These are phyloP conservation scores for Elysia chlorotica DNA, from an alignment of 1,140 invertebrate species.

Conservation along the genomic window DNA sequence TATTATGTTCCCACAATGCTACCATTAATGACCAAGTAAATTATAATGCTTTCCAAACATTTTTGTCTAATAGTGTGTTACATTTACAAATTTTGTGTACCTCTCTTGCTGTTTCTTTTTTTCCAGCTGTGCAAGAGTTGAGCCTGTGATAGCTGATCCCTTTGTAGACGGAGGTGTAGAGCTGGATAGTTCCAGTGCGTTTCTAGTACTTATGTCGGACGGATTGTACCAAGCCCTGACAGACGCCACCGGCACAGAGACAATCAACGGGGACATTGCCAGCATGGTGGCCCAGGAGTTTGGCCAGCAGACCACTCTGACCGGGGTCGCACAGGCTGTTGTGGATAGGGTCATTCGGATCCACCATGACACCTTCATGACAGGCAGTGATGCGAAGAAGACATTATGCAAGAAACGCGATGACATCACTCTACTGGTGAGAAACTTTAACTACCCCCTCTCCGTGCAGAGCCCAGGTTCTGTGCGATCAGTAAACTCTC, in stretches of 20 bases:
- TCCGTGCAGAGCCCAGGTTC: conserved; percentile 57
- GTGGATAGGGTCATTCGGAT: conserved; percentile 83
- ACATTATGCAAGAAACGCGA: conserved; percentile 67
- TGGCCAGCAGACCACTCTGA: conserved; percentile 77
- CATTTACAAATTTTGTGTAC: no score
- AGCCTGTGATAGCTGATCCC: conserved; percentile 83
- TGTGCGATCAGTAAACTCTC: conserved; percentile 30
- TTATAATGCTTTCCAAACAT: no score
- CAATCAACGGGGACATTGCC: conserved; percentile 56
- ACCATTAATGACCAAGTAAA: no score
- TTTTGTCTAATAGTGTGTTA: no score
- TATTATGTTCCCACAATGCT: no score
- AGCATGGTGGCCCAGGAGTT: conserved; percentile 69
- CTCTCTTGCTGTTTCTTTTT: no score
- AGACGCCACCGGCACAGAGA: conserved; percentile 74
- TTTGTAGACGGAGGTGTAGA: conserved; percentile 77
- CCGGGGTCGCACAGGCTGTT: conserved; percentile 82
- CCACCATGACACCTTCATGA: conserved; percentile 80
- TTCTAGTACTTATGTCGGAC: conserved; percentile 83
- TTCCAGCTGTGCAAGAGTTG: conserved; percentile 68
- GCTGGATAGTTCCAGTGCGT: conserved; percentile 79
- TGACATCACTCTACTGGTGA: conserved; percentile 82
- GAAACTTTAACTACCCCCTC: conserved; percentile 84
- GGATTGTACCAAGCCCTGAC: conserved; percentile 83
- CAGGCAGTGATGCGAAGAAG: conserved; percentile 41